These are phyloP conservation scores for Heliopora coerulea DNA, from an alignment of 92 coral and sea anemone genomes.

Conservation along the genomic window DNA sequence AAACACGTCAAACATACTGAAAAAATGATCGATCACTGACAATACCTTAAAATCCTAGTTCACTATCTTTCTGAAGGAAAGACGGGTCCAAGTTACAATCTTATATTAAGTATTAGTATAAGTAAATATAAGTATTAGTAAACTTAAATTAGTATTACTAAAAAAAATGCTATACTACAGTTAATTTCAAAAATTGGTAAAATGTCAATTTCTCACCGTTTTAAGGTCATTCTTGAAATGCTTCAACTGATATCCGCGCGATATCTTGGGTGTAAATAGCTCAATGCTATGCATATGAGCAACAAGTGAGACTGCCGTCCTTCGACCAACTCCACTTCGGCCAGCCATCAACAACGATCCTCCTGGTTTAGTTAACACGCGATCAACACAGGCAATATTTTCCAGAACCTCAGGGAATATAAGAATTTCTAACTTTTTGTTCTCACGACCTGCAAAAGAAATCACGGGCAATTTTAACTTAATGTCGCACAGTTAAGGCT, in stretches of 20 bases:
- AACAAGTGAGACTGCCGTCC: conserved; percentile 95
- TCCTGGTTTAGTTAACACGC: conserved; percentile 84
- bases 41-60: too few relatives aligned
- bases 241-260: conserved; percentile 91
- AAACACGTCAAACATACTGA: too few relatives aligned
- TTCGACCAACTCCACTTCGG: conserved; percentile 97
- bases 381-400: conserved; percentile 93
- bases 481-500: too few relatives aligned
- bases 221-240: conserved; percentile 92
- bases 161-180: too few relatives aligned
- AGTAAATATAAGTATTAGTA: too few relatives aligned
- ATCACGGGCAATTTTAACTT: too few relatives aligned
- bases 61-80: too few relatives aligned
- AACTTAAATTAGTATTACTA: too few relatives aligned
- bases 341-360: conserved; percentile 98
- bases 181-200: background rate
- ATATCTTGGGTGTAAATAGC: conserved; percentile 88
- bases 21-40: too few relatives aligned
- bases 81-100: too few relatives aligned
- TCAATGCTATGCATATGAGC: conserved; percentile 99
- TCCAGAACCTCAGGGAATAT: conserved; percentile 95
- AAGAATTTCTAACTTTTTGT: conserved; percentile 88
- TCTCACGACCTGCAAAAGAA: conserved; percentile 88
- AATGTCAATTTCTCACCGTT: conserved; percentile 55
- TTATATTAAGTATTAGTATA: too few relatives aligned